Evolutionary conservation across 1,140 invertebrate species (phyloP), one percentile per base, ranked within the genome.

Genomic region (Saccostrea cuccullata): DNA sequence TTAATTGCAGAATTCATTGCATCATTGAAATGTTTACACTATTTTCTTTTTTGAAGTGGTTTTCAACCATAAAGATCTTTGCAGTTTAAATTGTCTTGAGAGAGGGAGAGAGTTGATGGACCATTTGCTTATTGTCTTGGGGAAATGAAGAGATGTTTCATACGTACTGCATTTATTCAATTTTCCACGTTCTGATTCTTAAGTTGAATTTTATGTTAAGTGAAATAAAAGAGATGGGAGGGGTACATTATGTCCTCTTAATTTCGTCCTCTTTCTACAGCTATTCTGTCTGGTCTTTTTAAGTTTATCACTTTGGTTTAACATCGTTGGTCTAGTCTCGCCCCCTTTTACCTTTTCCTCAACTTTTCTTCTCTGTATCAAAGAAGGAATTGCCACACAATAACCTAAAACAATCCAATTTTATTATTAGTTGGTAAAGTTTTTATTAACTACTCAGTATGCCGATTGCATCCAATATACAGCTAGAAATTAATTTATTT

Each of bases 1-100:
- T 77, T 77, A 77, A 77, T 77, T 77, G 70, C 70, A 77, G 26
- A 77, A 77, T 77, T 77, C 70, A 77, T 30, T 40, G 70, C 70
- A 77, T 30, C 70, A 77, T 77, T 77, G 12, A 64, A 17, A 20
- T 36, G 70, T 77, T 77, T 77, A 30, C 70, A 77, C 70, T 8
- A 77, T 26, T 77, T 30, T 15, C 70, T 13, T 26, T 15, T 30
- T 30, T 77, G 26, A 77, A 30, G n/a, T 26, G 30, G 23, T 36
- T 77, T 77, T 77, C 26, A 26, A 30, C 23, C 70, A 30, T 15
- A 77, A 23, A 26, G 70, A 23, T 26, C 23, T 77, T 30, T 77
- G 23, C 26, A 77, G 30, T 23, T 77, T 77, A 26, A 77, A 77
- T 30, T 30, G 70, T 40, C 12, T 30, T 77, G 15, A 77, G 70